A percentile compares a stretch with the other conserved stretches of the same genome.
Evolutionary conservation across 2,888 invertebrate species (phyloP).

Genomic region (Cataglyphis albicans): DNA sequence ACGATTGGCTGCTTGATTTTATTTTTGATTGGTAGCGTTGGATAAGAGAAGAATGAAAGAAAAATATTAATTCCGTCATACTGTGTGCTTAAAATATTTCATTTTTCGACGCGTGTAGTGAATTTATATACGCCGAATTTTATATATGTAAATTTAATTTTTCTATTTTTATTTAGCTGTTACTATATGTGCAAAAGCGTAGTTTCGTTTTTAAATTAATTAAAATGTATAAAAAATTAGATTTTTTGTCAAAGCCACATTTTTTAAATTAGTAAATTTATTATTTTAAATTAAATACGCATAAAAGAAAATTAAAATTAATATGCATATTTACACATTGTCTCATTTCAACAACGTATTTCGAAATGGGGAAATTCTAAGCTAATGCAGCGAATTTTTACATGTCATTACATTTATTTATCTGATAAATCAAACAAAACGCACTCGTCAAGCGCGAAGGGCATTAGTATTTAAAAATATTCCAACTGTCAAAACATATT

Average conservation of each 20-base stretch:
- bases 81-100: background rate
- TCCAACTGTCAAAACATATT: conserved; percentile 31
- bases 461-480: conserved; percentile 45
- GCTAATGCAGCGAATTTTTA: conserved; percentile 12
- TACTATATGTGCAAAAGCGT: background rate
- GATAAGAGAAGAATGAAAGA: background rate
- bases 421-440: conserved; percentile 48
- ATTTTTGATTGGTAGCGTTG: background rate
- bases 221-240: background rate
- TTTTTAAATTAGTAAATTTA: background rate
- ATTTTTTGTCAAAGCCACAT: background rate
- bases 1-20: background rate
- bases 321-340: conserved; percentile 33
- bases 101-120: background rate
- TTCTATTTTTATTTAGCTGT: background rate
- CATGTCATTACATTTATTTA: conserved; percentile 26
- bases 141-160: background rate
- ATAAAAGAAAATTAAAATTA: conserved; percentile 23
- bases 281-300: conserved; percentile 27
- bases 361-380: conserved; percentile 15
- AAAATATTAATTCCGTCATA: conserved; percentile 1
- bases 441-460: conserved; percentile 21
- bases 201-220: background rate
- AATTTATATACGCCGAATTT: background rate
- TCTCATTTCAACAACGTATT: conserved; percentile 11